These are phyloP conservation scores for Diaphora mendica DNA, from an alignment of 2,888 invertebrate species.

Conservation along the genomic window DNA sequence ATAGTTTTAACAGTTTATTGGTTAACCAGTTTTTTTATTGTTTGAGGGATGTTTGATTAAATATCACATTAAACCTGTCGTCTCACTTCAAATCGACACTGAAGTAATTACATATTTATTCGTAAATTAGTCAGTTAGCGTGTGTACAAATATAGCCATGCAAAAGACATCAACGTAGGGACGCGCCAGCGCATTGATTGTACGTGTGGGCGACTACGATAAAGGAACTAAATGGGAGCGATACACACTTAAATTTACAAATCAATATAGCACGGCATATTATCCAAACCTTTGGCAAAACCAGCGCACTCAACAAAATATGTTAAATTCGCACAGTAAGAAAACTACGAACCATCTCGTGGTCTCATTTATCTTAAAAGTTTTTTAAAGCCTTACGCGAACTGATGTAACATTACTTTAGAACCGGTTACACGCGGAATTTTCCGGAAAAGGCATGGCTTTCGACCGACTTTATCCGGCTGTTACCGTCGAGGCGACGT, in stretches of 20 bases:
- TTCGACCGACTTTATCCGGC: slow-evolving; percentile 61
- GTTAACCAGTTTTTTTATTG: not conserved
- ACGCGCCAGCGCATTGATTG: slow-evolving; percentile 47
- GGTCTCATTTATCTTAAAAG: slow-evolving; percentile 50
- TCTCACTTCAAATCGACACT: slow-evolving; percentile 16
- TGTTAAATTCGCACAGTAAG: slow-evolving; percentile 18
- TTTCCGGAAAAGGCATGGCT: slow-evolving; percentile 63
- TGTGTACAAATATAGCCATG: slow-evolving; percentile 51
- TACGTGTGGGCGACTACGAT: slow-evolving; percentile 48
- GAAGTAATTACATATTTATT: slow-evolving; percentile 17
- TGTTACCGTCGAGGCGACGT: slow-evolving; percentile 60
- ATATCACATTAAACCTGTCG: not conserved
- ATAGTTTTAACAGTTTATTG: slow-evolving; percentile 29
- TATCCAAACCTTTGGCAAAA: not conserved
- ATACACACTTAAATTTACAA: slow-evolving; percentile 26
- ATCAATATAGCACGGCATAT: slow-evolving; percentile 17
- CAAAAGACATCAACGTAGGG: slow-evolving; percentile 63
- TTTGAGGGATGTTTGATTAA: not conserved
- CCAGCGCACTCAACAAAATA: slow-evolving; percentile 13
- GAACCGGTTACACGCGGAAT: slow-evolving; percentile 58
- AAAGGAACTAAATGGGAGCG: slow-evolving; percentile 38
- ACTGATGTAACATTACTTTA: slow-evolving; percentile 59
- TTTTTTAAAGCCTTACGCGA: slow-evolving; percentile 52
- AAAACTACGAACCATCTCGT: slow-evolving; percentile 24
- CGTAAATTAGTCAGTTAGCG: slow-evolving; percentile 37